Evolutionary conservation across 2,797 vertebrate species (phyloP).

Genomic region (Spinibarbus caldwelli): DNA sequence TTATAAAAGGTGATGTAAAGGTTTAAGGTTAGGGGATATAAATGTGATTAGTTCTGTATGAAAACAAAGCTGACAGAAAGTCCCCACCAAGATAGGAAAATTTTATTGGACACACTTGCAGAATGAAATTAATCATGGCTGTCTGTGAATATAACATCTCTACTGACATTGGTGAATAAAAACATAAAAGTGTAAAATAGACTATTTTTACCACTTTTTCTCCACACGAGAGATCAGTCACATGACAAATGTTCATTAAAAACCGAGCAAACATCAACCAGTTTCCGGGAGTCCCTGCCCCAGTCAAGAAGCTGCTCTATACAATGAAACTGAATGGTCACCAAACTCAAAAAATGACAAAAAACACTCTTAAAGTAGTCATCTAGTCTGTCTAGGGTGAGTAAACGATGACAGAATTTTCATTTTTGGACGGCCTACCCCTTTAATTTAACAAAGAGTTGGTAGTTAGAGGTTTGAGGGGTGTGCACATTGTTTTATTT

Average conservation of each 20-base stretch:
- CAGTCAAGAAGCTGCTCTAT: background rate
- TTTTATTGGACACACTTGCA: background rate
- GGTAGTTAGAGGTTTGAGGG: constrained; percentile 34
- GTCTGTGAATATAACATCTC: background rate
- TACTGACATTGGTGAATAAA: background rate
- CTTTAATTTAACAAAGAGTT: constrained; percentile 18
- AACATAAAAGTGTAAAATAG: background rate
- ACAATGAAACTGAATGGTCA: background rate
- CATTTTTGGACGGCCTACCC: background rate
- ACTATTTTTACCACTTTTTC: background rate
- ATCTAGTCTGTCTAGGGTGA: background rate
- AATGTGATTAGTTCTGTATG: background rate
- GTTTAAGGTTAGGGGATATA: background rate
- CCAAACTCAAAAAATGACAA: constrained; percentile 4
- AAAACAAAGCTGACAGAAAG: background rate
- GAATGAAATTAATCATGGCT: background rate
- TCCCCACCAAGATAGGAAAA: background rate
- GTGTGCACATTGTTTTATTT: constrained; percentile 44
- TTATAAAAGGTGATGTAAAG: background rate
- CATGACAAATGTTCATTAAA: background rate
- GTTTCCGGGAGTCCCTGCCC: background rate
- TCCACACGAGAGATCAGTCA: background rate
- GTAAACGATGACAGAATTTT: background rate
- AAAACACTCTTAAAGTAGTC: background rate
- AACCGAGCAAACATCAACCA: background rate